Base-by-base conservation (phyloP, 2,888 invertebrate species). In the Lepidochrysops patricia region DNA sequence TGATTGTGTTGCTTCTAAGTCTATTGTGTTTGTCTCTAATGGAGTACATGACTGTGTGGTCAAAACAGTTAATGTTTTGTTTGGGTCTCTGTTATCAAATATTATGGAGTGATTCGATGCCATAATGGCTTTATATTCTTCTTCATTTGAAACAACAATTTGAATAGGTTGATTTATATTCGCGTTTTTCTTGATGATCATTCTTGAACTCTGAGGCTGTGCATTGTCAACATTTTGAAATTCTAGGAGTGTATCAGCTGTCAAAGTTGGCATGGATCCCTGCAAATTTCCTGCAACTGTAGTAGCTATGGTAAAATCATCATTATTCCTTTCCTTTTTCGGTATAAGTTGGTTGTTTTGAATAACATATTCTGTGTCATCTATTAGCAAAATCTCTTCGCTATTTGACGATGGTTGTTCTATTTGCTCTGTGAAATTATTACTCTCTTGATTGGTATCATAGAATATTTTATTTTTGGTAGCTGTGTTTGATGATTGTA, bases 281-380 rank as follows among this genome's bases (percentile, higher is more conserved):
- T 75, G 67, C 60, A 77, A 74, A 59, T 80, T 79, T 57, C 73
- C 70, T 2, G 78, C 75, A 7, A 74, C 60, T 32, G 78, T 69
- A 61, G 80, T 77, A 59, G 79, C 61, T 57, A 84, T 64, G 56
- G 81, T 71, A 61, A 72, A 84, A 59, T 84, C 76, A 57, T 74
- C 68, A 62, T 65, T 69, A 32, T 15, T 48, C 61, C 72, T 74
- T 13, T 67, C 61, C 67, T 73, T 76, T 65, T 70, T 80, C 26
- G 78, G 80, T 64, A 83, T 75, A 43, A 87, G 75, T 65, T 84
- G 77, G 69, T 84, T 74, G 64, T 84, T 74, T 67, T 73, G 81
- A 67, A 92, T 74, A 62, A 92, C 82, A 69, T 90, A 92, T 75
- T 92, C 92, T 70, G 86, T 89, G 49, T 92, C 90, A 68, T 92